Base-by-base conservation (phyloP, 1,140 invertebrate genomes). In the Teleopsis dalmanni region DNA sequence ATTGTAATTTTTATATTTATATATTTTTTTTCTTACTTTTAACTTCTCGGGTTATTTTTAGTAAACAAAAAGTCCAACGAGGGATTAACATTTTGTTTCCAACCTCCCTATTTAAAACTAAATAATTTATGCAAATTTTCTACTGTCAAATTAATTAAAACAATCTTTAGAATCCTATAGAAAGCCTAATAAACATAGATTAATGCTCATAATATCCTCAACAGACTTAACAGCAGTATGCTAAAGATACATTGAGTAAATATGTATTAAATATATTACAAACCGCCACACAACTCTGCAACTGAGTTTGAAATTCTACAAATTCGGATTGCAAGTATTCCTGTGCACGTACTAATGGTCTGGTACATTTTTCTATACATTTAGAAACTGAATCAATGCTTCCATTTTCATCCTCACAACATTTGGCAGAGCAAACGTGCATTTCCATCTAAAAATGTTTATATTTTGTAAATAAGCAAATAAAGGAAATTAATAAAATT, bases 281-380 rank as follows among this genome's bases (percentile, higher is more conserved):
- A 27, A 70, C 67, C 81, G 91, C 83, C 1, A 93, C 82, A 75
- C 91, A 95, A 35, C 88, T 73, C 65, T 94, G 88, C 37, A 95
- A 70, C 54, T 89, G 80, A 64, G 85, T 83, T 79, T 94, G 78
- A 46, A 83, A 76, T 54, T 76, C 65, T 51, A 75, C 76, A 23
- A 81, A 67, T 67, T 81, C 78, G 54, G 72, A 73, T 73, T 78
- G 71, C 29, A 94, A 78, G 75, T 83, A 91, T 53, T 81, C 79
- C 67, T 95, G 88, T 16, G 88, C 87, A 56, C 81, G 78, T 54
- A 81, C 82, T 9, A 93, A 71, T 2, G 81, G 74, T 13, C 60
- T 62, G 3, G 83, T 83, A 62, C 92, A 96, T 46, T 79, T 81
- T 57, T 89, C 83, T 26, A 94, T 81, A 68, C 92, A 96, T 13